Evolutionary conservation across 2,888 invertebrate genomes (phyloP).

Genomic region (Cyrtodaria siliqua): DNA sequence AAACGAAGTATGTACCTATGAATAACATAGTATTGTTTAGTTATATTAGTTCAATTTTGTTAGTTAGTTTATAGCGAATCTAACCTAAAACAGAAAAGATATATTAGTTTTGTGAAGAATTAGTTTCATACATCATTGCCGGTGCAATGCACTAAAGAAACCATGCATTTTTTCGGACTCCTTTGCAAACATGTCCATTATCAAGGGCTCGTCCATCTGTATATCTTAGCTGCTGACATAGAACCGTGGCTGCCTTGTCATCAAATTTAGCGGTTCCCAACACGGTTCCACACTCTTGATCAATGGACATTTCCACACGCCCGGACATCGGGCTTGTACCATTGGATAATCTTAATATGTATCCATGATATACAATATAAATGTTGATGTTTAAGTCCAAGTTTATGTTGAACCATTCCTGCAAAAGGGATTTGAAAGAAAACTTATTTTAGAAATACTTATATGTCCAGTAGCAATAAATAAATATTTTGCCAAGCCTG

Average conservation of each 20-base stretch:
- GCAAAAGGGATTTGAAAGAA: too few species aligned
- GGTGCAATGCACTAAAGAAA: conserved; percentile 74
- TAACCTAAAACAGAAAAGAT: too few species aligned
- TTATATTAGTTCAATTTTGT: too few species aligned
- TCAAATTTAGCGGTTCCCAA: conserved; percentile 91
- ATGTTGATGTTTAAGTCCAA: too few species aligned
- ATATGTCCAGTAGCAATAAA: too few species aligned
- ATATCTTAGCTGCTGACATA: conserved; percentile 75
- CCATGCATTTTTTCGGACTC: conserved; percentile 82
- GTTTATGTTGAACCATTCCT: too few species aligned
- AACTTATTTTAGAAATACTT: too few species aligned
- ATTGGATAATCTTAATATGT: conserved; percentile 57
- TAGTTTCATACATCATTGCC: conserved; percentile 77
- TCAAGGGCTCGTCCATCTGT: conserved; percentile 70
- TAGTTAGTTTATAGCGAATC: too few species aligned
- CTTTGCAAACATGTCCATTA: conserved; percentile 72
- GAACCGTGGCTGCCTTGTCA: conserved; percentile 89
- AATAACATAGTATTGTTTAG: too few species aligned
- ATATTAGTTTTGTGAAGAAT: conserved; percentile 58
- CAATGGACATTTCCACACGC: conserved; percentile 90
- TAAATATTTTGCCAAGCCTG: too few species aligned
- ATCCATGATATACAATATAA: conserved; percentile 16
- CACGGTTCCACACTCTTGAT: conserved; percentile 90
- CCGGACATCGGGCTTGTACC: conserved; percentile 66
- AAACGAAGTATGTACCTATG: too few species aligned